Evolutionary conservation across 2,113 vertebrate genomes (phyloP).

Genomic region (Micronycteris hirsuta): DNA sequence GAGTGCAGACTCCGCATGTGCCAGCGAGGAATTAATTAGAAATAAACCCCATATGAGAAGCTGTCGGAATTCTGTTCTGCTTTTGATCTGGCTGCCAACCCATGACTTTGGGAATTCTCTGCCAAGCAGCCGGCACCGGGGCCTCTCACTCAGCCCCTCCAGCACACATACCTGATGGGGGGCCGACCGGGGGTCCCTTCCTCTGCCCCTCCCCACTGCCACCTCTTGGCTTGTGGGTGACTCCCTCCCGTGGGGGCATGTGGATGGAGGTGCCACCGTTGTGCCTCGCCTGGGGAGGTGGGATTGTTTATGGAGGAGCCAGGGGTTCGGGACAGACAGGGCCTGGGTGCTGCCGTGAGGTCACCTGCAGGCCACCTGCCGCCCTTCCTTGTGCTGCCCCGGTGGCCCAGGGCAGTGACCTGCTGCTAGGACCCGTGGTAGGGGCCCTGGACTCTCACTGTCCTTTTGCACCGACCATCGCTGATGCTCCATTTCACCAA

Average conservation of each 20-base stretch:
- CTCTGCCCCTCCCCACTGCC: background rate
- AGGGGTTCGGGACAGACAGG: background rate
- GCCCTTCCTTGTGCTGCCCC: background rate
- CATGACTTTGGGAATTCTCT: background rate
- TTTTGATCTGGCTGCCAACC: conserved; percentile 22
- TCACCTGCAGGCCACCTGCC: too few species aligned
- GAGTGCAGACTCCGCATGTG: conserved; percentile 29
- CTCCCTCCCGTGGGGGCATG: fast-evolving
- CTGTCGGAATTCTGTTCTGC: conserved; percentile 2
- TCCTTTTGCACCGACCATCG: background rate
- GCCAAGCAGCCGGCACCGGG: background rate
- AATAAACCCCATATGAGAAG: background rate
- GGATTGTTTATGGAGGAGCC: background rate
- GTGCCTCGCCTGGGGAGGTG: background rate
- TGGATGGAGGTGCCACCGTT: too few species aligned
- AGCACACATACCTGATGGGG: fast-evolving
- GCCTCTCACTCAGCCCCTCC: fast-evolving
- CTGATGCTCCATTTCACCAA: background rate
- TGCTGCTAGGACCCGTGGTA: background rate
- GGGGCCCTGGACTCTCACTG: background rate
- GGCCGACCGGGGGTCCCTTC: background rate
- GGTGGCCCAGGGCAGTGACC: background rate
- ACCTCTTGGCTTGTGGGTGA: background rate
- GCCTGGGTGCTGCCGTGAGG: background rate
- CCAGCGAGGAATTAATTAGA: conserved; percentile 50